Evolutionary conservation across 2,888 invertebrate species (phyloP), one percentile per base, ranked within the genome.

Genomic region (Eupithecia insigniata): DNA sequence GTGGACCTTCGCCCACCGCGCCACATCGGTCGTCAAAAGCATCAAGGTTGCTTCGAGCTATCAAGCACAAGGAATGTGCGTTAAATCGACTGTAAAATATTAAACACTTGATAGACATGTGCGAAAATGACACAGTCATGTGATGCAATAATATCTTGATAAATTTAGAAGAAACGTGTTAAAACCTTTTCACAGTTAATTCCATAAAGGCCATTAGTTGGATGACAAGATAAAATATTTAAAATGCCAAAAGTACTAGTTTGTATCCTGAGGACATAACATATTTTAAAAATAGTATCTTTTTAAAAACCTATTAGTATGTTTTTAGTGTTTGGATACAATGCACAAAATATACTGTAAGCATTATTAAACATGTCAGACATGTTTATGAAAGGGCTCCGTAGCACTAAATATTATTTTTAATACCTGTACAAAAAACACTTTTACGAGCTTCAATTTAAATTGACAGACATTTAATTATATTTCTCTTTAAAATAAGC

Each of bases 401-500:
- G 55, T 55, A 14, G 5, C 10, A 55, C 26, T 55, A 22, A 12
- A 51, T 51, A 22, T 51, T 51, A 51, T 22, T 22, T 51, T 22
- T 51, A 22, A 51, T n/a, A 51, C 8, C 3, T 10, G 22, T 22
- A 26, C 12, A 55, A 51, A 22, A 51, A 55, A 22, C 12, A 55
- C 55, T 55, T 55, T 55, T 55, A 26, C 26, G 55, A 51, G 51
- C 51, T 51, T 51, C 51, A 51, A 51, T 51, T 51, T 22, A 51
- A 46, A 46, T 46, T 46, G n/a, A 22, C 22, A 51, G 22, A 22
- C 22, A 51, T 22, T 51, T 51, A 10, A 51, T 51, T 51, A 51
- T 51, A 51, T 51, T 46, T 46, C 3, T 22, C 51, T 51, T 22
- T 22, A 8, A n/a, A 51, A 51, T 51, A 51, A 51, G 10, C n/a